Conservation (phyloP, 2,113 vertebrate species). For the Paratilapia polleni region DNA sequence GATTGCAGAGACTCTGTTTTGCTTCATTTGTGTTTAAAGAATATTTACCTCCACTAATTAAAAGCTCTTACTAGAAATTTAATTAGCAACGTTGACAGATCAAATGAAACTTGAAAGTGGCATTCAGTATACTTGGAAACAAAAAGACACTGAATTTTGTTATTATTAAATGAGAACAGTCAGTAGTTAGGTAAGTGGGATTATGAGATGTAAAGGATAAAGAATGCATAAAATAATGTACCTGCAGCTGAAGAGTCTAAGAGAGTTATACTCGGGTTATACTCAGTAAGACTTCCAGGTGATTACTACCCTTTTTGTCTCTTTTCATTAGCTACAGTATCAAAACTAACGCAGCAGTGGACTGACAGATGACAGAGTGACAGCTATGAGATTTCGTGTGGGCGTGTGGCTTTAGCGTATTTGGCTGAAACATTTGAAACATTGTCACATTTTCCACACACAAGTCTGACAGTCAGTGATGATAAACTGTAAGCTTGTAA, state of each 20-base stretch:
- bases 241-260: neutral
- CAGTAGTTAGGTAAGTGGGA: neutral
- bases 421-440: neutral
- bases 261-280: neutral
- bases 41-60: neutral
- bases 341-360: neutral
- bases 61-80: neutral
- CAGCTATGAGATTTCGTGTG: neutral
- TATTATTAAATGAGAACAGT: neutral
- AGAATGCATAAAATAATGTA: neutral
- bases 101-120: neutral
- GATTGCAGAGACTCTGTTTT: neutral
- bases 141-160: neutral
- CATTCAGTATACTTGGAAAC: neutral
- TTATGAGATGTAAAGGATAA: neutral
- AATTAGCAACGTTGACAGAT: neutral
- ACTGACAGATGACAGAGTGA: neutral
- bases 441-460: constrained; percentile 10
- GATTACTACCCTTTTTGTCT: neutral
- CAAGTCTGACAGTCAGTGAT: neutral
- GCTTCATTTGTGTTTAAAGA: neutral
- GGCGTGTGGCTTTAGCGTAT: neutral
- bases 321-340: neutral
- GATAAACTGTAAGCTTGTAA: neutral
- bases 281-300: neutral